Evolutionary conservation across 2,113 vertebrate genomes (phyloP), one percentile per base, ranked within the genome.

Genomic region (Edolisoma coerulescens): DNA sequence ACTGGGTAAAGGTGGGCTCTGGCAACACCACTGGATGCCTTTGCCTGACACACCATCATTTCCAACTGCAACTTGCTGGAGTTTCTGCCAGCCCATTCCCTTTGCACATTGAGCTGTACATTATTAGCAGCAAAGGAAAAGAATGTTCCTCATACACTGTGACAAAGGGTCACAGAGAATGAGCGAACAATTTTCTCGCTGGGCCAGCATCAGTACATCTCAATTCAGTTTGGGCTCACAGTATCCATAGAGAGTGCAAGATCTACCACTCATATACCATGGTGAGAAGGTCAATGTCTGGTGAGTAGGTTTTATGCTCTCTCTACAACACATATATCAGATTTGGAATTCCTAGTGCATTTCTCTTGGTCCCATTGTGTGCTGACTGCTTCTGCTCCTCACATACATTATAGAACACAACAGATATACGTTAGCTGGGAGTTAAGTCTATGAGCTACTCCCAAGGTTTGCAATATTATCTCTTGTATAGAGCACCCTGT

Each of bases 261-360:
- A 90, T 53, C 53, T 65, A 13, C 64, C 42, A 9, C 22, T 73
- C 50, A 19, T 2, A 5, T 1, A 20, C 32, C 27, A 21, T 70
- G 30, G 18, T 67, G 54, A 89, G 86, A 56, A 90, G 89, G 86
- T 82, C 74, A 95, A 0, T 28, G 74, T 13, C 86, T 95, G 59
- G 24, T 54, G 79, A 76, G 64, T 2, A 79, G 45, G 39, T 80
- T 90, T 95, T 54, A 56, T 59, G 20, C 23, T 57, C 74, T 89
- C 67, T 90, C 60, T 89, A 33, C 73, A 45, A 67, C 44, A 35
- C 17, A 49, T 47, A 3, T 4, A 39, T 28, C 15, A 80, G 63
- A 45, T 88, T 49, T 87, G 49, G 70, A 93, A 89, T 70, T 70
- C 71, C 39, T 37, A 28, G 8, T 17, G 44, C 33, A 14, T 80